Evolutionary conservation across 2,113 vertebrate genomes (phyloP).

Genomic region (Elephantulus edwardii): DNA sequence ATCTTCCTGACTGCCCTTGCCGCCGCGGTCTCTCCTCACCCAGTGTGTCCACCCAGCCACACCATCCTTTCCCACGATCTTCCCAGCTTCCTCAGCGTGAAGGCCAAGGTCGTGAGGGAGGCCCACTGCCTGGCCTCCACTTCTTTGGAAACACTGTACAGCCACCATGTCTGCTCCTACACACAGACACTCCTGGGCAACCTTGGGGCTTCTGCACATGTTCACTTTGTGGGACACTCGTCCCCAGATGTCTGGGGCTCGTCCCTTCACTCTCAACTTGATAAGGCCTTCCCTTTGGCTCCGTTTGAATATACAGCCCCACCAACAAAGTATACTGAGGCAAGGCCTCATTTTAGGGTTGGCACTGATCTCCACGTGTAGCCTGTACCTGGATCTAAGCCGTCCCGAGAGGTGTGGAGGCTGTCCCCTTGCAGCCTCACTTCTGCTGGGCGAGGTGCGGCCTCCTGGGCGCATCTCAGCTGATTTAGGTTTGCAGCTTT

Average conservation of each 20-base stretch:
- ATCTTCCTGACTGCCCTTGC: no score
- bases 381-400: not conserved
- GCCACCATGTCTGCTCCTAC: no score
- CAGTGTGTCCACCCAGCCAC: accelerated
- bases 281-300: no score
- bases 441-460: accelerated
- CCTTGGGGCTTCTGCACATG: no score
- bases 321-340: no score
- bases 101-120: not conserved
- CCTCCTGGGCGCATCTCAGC: accelerated
- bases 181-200: no score
- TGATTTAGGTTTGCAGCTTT: not conserved
- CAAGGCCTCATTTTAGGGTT: accelerated
- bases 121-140: not conserved
- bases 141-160: no score
- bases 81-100: not conserved
- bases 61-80: not conserved
- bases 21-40: accelerated
- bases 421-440: accelerated
- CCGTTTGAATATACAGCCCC: no score
- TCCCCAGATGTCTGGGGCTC: no score
- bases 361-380: not conserved
- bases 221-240: no score
- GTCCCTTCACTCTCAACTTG: no score
- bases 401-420: not conserved